A percentile compares a stretch with the other conserved stretches of the same genome.
These are phyloP conservation scores for Coregonus sp. DNA, from an alignment of 2,797 vertebrate genomes.

Conservation along the genomic window DNA sequence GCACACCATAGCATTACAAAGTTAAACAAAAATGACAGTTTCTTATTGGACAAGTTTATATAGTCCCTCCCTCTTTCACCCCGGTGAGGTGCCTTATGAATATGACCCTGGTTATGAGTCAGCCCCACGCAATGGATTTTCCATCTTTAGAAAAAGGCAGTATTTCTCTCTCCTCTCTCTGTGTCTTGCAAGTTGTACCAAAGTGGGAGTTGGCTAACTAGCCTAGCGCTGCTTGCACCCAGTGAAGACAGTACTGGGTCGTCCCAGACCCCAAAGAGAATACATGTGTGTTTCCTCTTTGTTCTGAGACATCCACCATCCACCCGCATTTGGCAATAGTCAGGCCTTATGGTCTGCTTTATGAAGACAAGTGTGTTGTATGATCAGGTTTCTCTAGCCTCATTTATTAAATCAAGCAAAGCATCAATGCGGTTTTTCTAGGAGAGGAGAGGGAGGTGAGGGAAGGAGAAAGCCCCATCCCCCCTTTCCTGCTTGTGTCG, in stretches of 20 bases:
- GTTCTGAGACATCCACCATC: slow-evolving; percentile 56
- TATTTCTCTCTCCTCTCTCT: slow-evolving; percentile 33
- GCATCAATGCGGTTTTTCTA: slow-evolving; percentile 60
- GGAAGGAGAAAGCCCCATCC: slow-evolving; percentile 19
- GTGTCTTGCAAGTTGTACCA: slow-evolving; percentile 28
- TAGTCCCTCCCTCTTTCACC: no score
- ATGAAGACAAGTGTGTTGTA: slow-evolving; percentile 67
- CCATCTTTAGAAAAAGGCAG: slow-evolving; percentile 67
- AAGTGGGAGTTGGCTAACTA: not conserved
- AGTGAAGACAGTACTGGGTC: not conserved
- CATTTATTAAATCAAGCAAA: slow-evolving; percentile 70
- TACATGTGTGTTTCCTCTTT: slow-evolving; percentile 62
- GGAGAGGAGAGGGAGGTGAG: slow-evolving; percentile 18
- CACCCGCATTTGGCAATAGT: slow-evolving; percentile 72
- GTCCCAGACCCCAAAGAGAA: not conserved
- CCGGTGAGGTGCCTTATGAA: no score
- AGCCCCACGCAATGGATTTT: slow-evolving; percentile 72
- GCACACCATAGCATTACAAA: no score
- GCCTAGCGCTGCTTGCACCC: not conserved
- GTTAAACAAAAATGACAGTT: no score
- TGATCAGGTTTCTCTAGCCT: slow-evolving; percentile 68
- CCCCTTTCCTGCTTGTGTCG: not conserved
- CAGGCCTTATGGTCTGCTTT: slow-evolving; percentile 52
- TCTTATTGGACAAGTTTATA: no score
- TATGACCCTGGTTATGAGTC: slow-evolving; percentile 60